Evolutionary conservation across 2,888 invertebrate genomes (phyloP).

Genomic region (Pristionchus mayeri): DNA sequence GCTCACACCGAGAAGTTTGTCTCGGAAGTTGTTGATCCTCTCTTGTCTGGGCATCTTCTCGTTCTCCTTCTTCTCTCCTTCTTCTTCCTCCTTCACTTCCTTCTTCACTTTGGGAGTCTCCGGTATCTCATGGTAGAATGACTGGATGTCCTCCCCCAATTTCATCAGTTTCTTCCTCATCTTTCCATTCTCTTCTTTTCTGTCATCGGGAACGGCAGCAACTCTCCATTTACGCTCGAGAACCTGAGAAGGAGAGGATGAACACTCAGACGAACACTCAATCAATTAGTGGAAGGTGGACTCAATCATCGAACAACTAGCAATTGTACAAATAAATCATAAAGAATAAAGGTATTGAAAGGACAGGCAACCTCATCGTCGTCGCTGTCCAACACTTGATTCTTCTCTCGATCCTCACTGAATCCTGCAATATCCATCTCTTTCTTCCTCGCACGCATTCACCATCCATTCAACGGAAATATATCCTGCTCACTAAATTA

Average conservation of each 20-base stretch:
- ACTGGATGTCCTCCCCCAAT: background rate
- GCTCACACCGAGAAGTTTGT: background rate
- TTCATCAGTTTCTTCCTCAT: background rate
- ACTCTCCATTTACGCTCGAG: background rate
- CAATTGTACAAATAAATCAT: too few species aligned
- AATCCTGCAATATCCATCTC: background rate
- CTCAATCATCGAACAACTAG: too few species aligned
- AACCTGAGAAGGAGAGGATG: background rate
- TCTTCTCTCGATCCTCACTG: background rate
- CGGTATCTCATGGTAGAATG: background rate
- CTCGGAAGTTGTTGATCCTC: background rate
- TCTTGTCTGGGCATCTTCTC: background rate
- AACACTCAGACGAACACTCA: too few species aligned
- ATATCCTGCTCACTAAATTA: background rate
- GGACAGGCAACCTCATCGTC: conserved; percentile 15
- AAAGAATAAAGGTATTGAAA: too few species aligned
- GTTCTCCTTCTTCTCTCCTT: background rate
- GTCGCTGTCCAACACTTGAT: background rate
- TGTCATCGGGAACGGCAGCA: background rate
- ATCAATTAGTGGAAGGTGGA: too few species aligned
- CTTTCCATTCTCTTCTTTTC: conserved; percentile 12
- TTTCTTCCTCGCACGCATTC: background rate
- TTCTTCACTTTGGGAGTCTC: conserved; percentile 1
- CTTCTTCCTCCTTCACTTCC: background rate
- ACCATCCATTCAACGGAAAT: background rate